A percentile compares a stretch with the other conserved stretches of the same genome.
Conservation (phyloP, 2,797 vertebrate species). For the Chanos chanos region DNA sequence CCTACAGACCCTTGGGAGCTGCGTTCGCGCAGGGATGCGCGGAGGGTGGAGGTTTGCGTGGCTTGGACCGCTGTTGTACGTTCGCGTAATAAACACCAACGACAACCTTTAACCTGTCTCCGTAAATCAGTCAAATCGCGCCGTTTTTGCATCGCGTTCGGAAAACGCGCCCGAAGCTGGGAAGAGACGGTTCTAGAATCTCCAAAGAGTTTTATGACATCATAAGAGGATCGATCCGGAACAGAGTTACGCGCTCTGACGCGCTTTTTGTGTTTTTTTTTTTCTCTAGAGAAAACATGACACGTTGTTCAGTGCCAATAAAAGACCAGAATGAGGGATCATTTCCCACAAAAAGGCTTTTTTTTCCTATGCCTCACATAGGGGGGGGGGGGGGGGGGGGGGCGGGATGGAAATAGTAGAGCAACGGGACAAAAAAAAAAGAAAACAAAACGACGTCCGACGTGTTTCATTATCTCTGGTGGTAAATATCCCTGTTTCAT, state of each 20-base stretch:
- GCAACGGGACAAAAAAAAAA: not conserved
- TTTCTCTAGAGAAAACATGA: slow-evolving; percentile 8
- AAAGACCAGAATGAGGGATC: not conserved
- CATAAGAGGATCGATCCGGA: slow-evolving; percentile 10
- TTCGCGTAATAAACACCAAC: slow-evolving; percentile 29
- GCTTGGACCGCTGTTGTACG: slow-evolving; percentile 18
- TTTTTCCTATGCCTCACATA: no score
- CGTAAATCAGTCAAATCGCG: slow-evolving; percentile 20
- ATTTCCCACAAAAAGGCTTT: not conserved
- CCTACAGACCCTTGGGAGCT: slow-evolving; percentile 5
- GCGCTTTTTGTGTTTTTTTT: slow-evolving; percentile 1
- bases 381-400: no score
- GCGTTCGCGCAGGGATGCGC: slow-evolving; percentile 17
- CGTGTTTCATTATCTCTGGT: no score
- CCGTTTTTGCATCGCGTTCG: slow-evolving; percentile 6
- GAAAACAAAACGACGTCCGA: no score
- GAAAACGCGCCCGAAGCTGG: no score
- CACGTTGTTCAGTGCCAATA: slow-evolving; percentile 2
- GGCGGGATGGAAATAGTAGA: not conserved
- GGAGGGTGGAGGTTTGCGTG: slow-evolving; percentile 14
- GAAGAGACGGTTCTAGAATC: slow-evolving; percentile 2
- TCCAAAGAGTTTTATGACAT: slow-evolving; percentile 2
- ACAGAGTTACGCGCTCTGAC: slow-evolving; percentile 2
- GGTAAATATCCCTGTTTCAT: slow-evolving; percentile 4
- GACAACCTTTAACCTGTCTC: slow-evolving; percentile 16